phyloP scores from a whole-genome alignment of 2,113 vertebrate genomes.

The Myiopsitta monachus region DNA sequence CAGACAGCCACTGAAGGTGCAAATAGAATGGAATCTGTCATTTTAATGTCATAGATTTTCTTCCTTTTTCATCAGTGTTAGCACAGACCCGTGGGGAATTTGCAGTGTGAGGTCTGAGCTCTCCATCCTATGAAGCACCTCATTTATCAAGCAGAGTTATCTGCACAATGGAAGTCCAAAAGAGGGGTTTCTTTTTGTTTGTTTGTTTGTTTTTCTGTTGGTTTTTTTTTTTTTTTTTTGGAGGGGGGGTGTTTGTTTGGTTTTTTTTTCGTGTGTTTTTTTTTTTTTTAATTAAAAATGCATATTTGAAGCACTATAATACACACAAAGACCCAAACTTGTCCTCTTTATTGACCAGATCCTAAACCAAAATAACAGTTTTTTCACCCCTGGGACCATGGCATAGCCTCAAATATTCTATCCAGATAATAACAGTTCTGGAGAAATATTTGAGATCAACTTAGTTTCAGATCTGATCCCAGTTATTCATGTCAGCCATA shows the following conservation, averaged over 20 bases:
- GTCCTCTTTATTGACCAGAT: neutral
- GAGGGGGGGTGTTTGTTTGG: neutral
- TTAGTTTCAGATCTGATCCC: neutral
- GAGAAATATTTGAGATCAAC: neutral
- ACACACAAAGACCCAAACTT: neutral
- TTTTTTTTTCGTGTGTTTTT: neutral
- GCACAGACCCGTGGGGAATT: neutral
- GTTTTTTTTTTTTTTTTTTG: neutral
- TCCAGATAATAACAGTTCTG: neutral
- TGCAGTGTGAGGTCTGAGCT: neutral
- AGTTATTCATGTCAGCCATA: neutral
- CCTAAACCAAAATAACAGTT: neutral
- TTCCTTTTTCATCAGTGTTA: neutral
- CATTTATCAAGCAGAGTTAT: neutral
- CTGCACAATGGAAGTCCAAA: neutral
- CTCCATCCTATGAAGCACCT: neutral
- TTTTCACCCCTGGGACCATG: neutral
- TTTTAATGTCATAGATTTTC: constrained; percentile 55
- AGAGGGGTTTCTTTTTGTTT: too few species aligned
- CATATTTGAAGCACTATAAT: neutral
- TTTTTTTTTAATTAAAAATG: neutral
- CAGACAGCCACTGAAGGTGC: constrained; percentile 62
- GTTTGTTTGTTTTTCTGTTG: neutral
- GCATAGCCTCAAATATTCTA: neutral
- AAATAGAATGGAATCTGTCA: constrained; percentile 70